phyloP scores from a whole-genome alignment of 1,140 invertebrate species.

The Parapsyche elsis region DNA sequence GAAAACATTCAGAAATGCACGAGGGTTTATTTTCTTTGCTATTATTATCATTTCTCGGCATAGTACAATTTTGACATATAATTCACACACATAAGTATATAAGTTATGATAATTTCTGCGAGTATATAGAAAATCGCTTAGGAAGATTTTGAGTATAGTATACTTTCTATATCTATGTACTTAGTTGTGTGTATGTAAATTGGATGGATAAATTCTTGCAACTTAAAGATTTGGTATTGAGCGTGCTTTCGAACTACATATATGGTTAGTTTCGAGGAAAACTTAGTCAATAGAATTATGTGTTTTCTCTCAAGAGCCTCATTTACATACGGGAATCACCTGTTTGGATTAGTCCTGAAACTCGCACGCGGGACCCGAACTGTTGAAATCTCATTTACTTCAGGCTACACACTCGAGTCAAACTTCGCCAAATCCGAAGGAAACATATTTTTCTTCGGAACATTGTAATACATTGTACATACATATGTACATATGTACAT shows the following conservation, averaged over 20 bases:
- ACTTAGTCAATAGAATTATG: constrained; percentile 33
- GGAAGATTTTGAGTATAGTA: too few relatives aligned
- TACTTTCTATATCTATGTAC: too few relatives aligned
- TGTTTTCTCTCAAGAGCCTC: constrained; percentile 18
- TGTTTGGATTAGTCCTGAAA: constrained; percentile 26
- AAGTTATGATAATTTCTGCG: too few relatives aligned
- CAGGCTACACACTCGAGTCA: not conserved
- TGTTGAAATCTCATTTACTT: constrained; percentile 18
- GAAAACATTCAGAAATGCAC: constrained; percentile 27
- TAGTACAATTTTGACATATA: too few relatives aligned
- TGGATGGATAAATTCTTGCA: not conserved
- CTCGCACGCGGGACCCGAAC: constrained; percentile 13
- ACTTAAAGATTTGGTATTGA: constrained; percentile 20
- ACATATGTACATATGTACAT: too few relatives aligned
- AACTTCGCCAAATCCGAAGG: too few relatives aligned
- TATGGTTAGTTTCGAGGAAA: constrained; percentile 1
- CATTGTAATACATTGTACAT: too few relatives aligned
- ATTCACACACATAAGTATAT: too few relatives aligned
- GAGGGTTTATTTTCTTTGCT: constrained; percentile 1
- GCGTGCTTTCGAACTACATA: constrained; percentile 15
- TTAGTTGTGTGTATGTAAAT: not conserved
- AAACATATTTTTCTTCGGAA: too few relatives aligned
- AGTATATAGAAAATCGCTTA: too few relatives aligned
- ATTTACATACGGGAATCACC: constrained; percentile 31
- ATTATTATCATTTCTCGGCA: not conserved